Conservation (phyloP, 2,113 vertebrate species). For the Neolamprologus brichardi region DNA sequence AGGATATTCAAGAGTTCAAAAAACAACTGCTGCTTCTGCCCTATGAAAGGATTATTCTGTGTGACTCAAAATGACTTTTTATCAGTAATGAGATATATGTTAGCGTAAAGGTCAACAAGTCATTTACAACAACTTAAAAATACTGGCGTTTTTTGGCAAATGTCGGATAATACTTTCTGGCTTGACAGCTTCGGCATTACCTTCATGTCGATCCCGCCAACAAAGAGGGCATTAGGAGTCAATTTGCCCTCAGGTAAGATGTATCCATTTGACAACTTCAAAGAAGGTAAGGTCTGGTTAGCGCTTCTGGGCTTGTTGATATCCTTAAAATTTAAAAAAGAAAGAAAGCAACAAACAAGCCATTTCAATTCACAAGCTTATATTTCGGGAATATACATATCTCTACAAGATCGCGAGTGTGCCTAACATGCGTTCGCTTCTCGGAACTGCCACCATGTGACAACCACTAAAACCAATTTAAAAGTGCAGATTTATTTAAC, state of each 20-base stretch:
- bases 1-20: neutral
- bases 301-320: slow-evolving; percentile 13
- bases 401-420: neutral
- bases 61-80: neutral
- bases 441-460: neutral
- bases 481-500: neutral
- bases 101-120: neutral
- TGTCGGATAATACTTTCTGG: neutral
- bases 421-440: neutral
- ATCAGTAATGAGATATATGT: neutral
- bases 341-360: neutral
- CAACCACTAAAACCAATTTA: neutral
- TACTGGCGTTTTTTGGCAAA: neutral
- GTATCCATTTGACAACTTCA: slow-evolving; percentile 81
- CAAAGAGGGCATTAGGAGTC: slow-evolving; percentile 92
- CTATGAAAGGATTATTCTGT: neutral
- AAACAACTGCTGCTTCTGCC: neutral
- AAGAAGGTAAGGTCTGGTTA: slow-evolving; percentile 48
- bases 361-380: neutral
- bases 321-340: slow-evolving; percentile 13
- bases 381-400: accelerated
- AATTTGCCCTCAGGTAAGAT: slow-evolving; percentile 89
- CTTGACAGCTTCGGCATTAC: slow-evolving; percentile 55
- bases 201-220: slow-evolving; percentile 91
- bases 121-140: neutral